Evolutionary conservation across 2,888 invertebrate species (phyloP).

Genomic region (Trachelus iudaicus): DNA sequence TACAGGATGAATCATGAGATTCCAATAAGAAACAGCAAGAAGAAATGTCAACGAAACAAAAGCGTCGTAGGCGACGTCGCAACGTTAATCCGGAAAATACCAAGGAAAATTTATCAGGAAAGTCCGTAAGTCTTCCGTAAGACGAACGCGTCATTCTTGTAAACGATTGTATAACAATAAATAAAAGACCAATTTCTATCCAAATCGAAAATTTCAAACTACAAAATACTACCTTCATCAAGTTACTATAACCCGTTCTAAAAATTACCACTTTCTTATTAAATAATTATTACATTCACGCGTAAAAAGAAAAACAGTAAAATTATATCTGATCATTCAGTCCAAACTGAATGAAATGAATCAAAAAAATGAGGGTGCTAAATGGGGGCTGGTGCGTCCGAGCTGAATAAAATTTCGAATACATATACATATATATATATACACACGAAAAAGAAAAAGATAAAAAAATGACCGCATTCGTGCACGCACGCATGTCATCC

Average conservation of each 20-base stretch:
- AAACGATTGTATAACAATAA: constrained; percentile 52
- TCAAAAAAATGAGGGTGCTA: too few relatives aligned
- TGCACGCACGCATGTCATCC: background rate
- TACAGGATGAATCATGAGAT: background rate
- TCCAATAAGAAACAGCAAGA: background rate
- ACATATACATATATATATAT: too few relatives aligned
- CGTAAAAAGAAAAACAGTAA: too few relatives aligned
- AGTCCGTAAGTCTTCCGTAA: constrained; percentile 22
- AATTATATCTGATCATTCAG: too few relatives aligned
- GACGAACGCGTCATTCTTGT: constrained; percentile 43
- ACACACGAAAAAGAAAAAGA: background rate
- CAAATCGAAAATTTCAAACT: background rate
- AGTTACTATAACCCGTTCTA: background rate
- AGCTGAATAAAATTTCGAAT: too few relatives aligned
- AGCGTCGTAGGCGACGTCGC: too few relatives aligned
- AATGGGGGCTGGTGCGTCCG: too few relatives aligned
- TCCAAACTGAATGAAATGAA: too few relatives aligned
- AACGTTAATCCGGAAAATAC: constrained; percentile 26
- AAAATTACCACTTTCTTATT: background rate
- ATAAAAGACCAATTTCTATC: constrained; percentile 41
- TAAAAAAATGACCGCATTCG: background rate
- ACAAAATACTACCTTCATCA: background rate
- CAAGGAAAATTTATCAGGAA: constrained; percentile 41
- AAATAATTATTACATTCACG: background rate
- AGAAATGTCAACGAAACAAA: too few relatives aligned